phyloP scores from a whole-genome alignment of 53 echinoderm and acorn worm species.

The Echinarachnius parma region DNA sequence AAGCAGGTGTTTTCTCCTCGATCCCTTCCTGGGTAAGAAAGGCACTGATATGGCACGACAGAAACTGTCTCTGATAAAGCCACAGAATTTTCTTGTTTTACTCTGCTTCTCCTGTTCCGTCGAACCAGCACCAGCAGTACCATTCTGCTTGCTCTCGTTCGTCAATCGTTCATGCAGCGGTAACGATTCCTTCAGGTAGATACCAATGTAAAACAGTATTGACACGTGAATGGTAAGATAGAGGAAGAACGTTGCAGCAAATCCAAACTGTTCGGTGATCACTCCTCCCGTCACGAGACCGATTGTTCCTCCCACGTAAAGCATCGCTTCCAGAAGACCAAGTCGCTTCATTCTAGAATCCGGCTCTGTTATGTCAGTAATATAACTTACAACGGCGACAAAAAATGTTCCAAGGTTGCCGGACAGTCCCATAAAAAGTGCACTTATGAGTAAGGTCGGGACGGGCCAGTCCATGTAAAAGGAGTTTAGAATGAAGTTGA shows the following conservation, averaged over 20 bases:
- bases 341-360: conserved; percentile 68
- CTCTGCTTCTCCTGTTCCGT: neutral
- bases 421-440: conserved; percentile 50
- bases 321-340: conserved; percentile 76
- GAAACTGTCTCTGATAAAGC: conserved; percentile 51
- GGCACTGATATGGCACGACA: conserved; percentile 53
- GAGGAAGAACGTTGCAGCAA: conserved; percentile 49
- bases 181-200: conserved; percentile 61
- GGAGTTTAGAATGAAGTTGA: conserved; percentile 49
- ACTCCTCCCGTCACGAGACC: conserved; percentile 58
- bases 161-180: conserved; percentile 36
- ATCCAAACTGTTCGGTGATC: conserved; percentile 43
- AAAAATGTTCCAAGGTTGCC: conserved; percentile 70
- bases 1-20: conserved; percentile 69
- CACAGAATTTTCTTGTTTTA: conserved; percentile 40
- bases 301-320: conserved; percentile 72
- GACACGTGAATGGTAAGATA: conserved; percentile 53
- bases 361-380: conserved; percentile 70
- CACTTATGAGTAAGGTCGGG: conserved; percentile 46
- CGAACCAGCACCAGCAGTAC: conserved; percentile 3
- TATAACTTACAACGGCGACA: conserved; percentile 63
- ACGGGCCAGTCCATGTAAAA: conserved; percentile 45
- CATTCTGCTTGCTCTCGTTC: conserved; percentile 45
- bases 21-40: conserved; percentile 59
- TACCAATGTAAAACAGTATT: conserved; percentile 51